Base-by-base conservation (phyloP, 2,113 vertebrate genomes). In the Oryzias javanicus region DNA sequence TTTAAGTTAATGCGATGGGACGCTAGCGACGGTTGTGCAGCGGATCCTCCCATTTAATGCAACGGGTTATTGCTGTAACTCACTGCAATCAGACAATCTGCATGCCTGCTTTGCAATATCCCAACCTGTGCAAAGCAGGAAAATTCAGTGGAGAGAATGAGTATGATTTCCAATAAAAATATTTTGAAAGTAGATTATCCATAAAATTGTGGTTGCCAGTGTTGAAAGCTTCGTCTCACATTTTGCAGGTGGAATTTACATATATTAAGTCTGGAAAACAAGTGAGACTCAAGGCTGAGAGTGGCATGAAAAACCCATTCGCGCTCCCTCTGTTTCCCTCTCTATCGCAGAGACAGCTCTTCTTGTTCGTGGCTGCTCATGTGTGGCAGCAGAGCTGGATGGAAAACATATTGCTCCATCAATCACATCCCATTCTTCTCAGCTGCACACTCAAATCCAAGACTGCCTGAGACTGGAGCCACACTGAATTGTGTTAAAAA, bases 331-430 rank as follows among this genome's bases (percentile, higher is more conserved):
- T 51, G 35, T 46, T 25, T 42, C 60, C 49, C 67, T 59, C 64
- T 64, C 75, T 47, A 64, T 76, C 70, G 47, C 76, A 20, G 68
- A 72, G 78, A 83, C 80, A 72, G 68, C 76, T 64, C 75, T 47
- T 58, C 75, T 78, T 80, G 76, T 80, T 86, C 76, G 60, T 76
- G 81, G 67, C 20, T 76, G 86, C 79, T 87, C 84, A 83, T 79
- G 82, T 84, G 82, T 87, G 78, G 78, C 82, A 79, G 78, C 73
- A 15, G 52, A 67, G 70, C 72, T 66, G 74, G 75, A 81, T 86
- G 67, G 81, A 75, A 81, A 83, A 84, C 86, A 82, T 84, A 87
- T 86, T 87, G 83, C 75, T 73, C 79, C 83, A 89, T 88, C 86
- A 85, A 87, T 89, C 86, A 88, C 50, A 27, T 62, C 81, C 65